Percentiles rank a stretch among this genome's conserved stretches.
phyloP scores from a whole-genome alignment of 2,113 vertebrate genomes.

The Bos taurus region DNA sequence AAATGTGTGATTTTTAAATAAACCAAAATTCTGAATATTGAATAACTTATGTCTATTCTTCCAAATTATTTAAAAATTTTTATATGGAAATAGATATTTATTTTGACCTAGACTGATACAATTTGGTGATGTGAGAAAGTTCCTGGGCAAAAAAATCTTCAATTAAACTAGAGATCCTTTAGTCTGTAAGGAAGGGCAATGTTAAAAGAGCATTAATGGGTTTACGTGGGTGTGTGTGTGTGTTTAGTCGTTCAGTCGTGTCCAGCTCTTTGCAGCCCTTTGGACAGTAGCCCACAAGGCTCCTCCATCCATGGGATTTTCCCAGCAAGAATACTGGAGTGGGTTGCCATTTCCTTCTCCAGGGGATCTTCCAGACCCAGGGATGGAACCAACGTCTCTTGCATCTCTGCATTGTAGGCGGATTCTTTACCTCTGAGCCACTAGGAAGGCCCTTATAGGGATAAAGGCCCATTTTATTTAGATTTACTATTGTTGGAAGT shows the following conservation, averaged over 20 bases:
- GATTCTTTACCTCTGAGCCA: neutral
- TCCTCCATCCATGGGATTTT: neutral
- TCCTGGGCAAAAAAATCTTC: constrained; percentile 5
- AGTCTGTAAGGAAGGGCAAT: neutral
- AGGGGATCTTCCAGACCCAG: neutral
- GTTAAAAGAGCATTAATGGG: constrained; percentile 12
- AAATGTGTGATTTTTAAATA: constrained; percentile 38
- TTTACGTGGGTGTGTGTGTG: neutral
- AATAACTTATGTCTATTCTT: constrained; percentile 49
- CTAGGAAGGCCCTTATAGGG: neutral
- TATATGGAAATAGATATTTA: neutral
- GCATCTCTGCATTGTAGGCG: accelerated
- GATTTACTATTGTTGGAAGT: neutral
- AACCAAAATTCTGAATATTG: constrained; percentile 31
- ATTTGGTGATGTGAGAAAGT: constrained; percentile 22
- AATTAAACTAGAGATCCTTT: constrained; percentile 11
- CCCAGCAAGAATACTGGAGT: neutral
- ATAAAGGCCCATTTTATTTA: constrained; percentile 31
- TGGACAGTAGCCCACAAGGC: neutral
- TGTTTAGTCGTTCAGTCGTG: neutral
- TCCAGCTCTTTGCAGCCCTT: neutral
- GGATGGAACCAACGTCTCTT: neutral
- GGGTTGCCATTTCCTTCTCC: neutral
- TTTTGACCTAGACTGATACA: neutral
- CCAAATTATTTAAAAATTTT: constrained; percentile 22